phyloP scores from a whole-genome alignment of 2,888 invertebrate species.

The Sinopyrophorus schimmeli region DNA sequence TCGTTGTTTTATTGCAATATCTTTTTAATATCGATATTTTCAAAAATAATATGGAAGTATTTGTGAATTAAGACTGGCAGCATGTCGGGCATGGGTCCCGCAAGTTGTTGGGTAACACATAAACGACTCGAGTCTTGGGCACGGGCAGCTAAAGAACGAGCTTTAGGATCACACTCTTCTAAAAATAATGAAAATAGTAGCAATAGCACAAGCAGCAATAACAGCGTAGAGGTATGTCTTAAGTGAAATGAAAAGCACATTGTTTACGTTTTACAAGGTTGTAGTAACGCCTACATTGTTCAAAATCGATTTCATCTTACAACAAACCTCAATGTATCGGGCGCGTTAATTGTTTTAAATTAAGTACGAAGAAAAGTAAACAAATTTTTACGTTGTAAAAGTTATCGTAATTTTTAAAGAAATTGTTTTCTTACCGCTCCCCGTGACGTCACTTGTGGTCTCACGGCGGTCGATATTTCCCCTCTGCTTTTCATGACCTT shows the following conservation, averaged over 20 bases:
- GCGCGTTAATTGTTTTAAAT: not conserved
- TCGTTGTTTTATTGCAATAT: constrained; percentile 2
- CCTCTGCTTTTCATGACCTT: constrained; percentile 33
- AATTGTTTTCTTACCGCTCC: constrained; percentile 25
- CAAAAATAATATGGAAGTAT: constrained; percentile 1
- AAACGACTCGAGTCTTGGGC: constrained; percentile 79
- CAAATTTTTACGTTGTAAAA: too few relatives aligned
- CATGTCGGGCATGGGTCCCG: constrained; percentile 67
- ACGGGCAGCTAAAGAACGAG: constrained; percentile 71
- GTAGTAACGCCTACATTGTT: constrained; percentile 16
- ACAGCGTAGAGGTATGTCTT: constrained; percentile 48
- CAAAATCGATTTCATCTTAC: not conserved
- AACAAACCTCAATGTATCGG: too few relatives aligned
- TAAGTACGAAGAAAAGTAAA: too few relatives aligned
- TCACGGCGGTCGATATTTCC: constrained; percentile 35
- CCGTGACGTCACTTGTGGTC: constrained; percentile 37
- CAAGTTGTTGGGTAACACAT: constrained; percentile 77
- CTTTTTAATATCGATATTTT: constrained; percentile 3
- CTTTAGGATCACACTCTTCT: constrained; percentile 51
- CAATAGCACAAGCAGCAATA: constrained; percentile 57
- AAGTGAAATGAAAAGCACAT: constrained; percentile 19
- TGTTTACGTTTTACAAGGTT: constrained; percentile 28
- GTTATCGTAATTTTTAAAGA: constrained; percentile 7
- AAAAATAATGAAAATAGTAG: constrained; percentile 57
- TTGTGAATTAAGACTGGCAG: constrained; percentile 11